phyloP scores from a whole-genome alignment of 2,888 invertebrate species.

The Mystacides longicornis region DNA sequence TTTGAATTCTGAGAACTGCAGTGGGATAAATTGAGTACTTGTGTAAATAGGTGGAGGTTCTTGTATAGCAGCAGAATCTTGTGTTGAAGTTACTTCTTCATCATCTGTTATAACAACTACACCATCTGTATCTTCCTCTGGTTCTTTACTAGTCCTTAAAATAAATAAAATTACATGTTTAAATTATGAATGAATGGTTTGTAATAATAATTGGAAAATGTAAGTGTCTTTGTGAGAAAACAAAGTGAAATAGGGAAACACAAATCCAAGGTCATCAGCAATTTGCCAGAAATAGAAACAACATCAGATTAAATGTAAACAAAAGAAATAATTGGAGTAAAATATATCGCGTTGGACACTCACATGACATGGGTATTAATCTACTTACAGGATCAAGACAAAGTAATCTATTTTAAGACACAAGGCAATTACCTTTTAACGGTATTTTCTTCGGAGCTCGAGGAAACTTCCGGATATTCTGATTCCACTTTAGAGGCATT shows the following conservation, averaged over 20 bases:
- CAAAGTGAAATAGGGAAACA: too few species aligned
- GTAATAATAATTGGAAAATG: too few species aligned
- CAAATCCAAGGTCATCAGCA: too few species aligned
- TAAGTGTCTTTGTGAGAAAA: too few species aligned
- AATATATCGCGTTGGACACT: too few species aligned
- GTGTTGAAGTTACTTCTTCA: constrained; percentile 30
- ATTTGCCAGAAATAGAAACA: too few species aligned
- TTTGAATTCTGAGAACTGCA: neutral
- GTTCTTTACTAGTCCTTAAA: constrained; percentile 27
- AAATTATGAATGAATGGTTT: too few species aligned
- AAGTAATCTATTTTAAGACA: constrained; percentile 1
- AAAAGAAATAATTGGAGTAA: too few species aligned
- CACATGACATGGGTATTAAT: too few species aligned
- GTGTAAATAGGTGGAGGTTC: neutral
- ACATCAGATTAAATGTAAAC: too few species aligned
- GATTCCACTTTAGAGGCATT: constrained; percentile 29
- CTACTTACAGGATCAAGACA: too few species aligned
- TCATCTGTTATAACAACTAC: constrained; percentile 48
- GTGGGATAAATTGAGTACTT: neutral
- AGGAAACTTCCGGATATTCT: constrained; percentile 6
- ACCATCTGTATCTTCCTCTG: constrained; percentile 48
- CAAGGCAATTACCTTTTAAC: constrained; percentile 31
- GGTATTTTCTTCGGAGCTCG: constrained; percentile 28
- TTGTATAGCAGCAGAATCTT: neutral
- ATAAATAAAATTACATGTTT: too few species aligned